Evolutionary conservation across 2,797 vertebrate genomes (phyloP).

Genomic region (Micrastur ruficollis): DNA sequence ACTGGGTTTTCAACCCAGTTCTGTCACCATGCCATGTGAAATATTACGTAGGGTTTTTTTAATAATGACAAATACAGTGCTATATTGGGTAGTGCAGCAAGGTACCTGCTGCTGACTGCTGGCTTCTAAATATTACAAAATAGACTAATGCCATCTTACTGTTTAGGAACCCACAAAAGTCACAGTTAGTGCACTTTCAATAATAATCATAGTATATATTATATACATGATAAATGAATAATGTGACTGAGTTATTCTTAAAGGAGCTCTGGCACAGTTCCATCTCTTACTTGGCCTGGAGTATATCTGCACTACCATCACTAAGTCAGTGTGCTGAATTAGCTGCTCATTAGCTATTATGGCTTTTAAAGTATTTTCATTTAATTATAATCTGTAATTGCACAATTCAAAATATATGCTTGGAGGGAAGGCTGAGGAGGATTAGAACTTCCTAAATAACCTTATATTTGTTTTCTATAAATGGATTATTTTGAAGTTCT

Average conservation of each 20-base stretch:
- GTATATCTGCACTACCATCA: neutral
- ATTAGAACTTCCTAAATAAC: neutral
- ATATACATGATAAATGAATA: neutral
- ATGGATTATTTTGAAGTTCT: neutral
- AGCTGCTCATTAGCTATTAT: neutral
- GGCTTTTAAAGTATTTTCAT: neutral
- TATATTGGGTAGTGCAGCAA: neutral
- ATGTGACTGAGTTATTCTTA: neutral
- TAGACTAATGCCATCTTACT: neutral
- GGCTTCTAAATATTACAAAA: neutral
- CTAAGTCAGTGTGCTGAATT: neutral
- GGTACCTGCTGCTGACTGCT: neutral
- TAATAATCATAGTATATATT: neutral
- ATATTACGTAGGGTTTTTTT: neutral
- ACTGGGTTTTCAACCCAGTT: neutral
- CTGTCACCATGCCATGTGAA: neutral
- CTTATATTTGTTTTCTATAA: neutral
- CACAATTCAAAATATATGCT: neutral
- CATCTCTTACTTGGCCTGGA: neutral
- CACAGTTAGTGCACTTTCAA: neutral
- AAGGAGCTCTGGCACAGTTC: neutral
- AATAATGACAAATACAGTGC: neutral
- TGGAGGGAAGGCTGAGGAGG: neutral
- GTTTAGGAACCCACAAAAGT: neutral
- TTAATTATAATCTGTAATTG: neutral